These are phyloP conservation scores for Andricus grossulariae DNA, from an alignment of 1,140 invertebrate genomes.

Conservation along the genomic window DNA sequence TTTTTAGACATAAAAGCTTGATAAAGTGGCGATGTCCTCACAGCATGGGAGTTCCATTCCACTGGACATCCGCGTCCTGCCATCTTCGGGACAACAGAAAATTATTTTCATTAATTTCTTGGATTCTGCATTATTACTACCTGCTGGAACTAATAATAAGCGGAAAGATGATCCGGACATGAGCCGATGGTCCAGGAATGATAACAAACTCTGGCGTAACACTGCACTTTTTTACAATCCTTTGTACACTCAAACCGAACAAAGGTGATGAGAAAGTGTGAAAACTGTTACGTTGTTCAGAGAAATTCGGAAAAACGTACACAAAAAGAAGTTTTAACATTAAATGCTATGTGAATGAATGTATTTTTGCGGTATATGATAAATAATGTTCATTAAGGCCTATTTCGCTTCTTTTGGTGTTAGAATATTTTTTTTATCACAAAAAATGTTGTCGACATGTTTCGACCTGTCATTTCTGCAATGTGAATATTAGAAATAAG, in stretches of 20 bases:
- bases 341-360: no score
- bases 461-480: no score
- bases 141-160: constrained; percentile 43
- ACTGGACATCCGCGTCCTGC: constrained; percentile 85
- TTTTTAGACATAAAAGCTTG: not conserved
- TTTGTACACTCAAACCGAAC: not conserved
- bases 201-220: not conserved
- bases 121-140: constrained; percentile 35
- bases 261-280: not conserved
- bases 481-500: no score
- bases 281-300: not conserved
- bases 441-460: no score
- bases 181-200: not conserved
- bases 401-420: no score
- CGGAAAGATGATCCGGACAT: not conserved
- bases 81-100: constrained; percentile 82
- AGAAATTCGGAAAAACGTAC: not conserved
- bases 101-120: constrained; percentile 64
- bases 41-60: constrained; percentile 80
- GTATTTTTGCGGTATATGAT: no score
- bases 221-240: not conserved
- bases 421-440: no score
- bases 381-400: no score
- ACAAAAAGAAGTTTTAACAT: not conserved
- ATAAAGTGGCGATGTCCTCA: constrained; percentile 57